phyloP scores from a whole-genome alignment of 1,140 invertebrate genomes.

The Drosophila erecta region DNA sequence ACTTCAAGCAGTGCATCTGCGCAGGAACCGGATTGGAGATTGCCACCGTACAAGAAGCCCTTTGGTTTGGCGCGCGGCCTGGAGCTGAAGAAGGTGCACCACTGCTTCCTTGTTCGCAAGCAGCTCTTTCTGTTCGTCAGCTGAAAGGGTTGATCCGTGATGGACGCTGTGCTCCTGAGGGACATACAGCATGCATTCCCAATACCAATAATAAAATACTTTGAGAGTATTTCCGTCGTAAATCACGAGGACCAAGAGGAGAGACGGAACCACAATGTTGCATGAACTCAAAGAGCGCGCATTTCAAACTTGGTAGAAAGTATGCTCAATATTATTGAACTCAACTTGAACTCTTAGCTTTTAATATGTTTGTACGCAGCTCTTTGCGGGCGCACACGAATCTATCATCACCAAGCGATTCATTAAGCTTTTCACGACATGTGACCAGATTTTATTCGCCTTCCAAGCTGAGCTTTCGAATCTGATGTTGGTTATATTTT shows the following conservation, averaged over 20 bases:
- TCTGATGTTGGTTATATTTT: background rate
- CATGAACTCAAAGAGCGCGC: too few species aligned
- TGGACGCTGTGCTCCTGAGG: constrained; percentile 1
- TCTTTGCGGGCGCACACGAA: too few species aligned
- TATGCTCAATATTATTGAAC: too few species aligned
- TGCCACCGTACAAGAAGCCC: background rate
- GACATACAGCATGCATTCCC: constrained; percentile 2
- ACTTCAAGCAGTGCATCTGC: background rate
- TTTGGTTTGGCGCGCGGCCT: constrained; percentile 19
- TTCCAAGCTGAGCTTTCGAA: background rate
- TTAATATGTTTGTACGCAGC: background rate
- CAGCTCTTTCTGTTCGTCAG: constrained; percentile 10
- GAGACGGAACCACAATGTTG: too few species aligned
- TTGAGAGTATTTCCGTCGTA: background rate
- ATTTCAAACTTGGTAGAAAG: too few species aligned
- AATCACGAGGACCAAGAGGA: too few species aligned
- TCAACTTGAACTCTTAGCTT: too few species aligned
- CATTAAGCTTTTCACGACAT: background rate
- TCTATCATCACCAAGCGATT: too few species aligned
- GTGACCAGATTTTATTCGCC: background rate
- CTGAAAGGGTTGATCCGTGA: background rate
- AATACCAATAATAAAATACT: constrained; percentile 7
- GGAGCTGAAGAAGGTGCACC: constrained; percentile 16
- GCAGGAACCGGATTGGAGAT: background rate
- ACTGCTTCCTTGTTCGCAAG: background rate